Percentiles rank a stretch among this genome's conserved stretches.
Conservation (phyloP, 2,888 invertebrate species). For the Acrobasis consociella region DNA sequence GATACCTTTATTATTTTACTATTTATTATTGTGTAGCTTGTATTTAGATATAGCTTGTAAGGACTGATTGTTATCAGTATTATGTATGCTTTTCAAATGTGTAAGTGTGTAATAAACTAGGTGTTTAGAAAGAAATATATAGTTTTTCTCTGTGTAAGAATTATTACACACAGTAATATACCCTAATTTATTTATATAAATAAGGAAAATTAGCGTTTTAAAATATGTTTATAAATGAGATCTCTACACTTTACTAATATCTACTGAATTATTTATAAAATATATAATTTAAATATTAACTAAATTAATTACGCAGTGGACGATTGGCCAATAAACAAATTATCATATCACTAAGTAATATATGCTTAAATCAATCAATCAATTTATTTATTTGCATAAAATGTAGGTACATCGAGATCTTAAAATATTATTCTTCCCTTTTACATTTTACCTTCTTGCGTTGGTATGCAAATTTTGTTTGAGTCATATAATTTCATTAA, state of each 20-base stretch:
- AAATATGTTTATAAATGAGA: too few species aligned
- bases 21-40: neutral
- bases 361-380: too few species aligned
- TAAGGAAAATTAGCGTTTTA: too few species aligned
- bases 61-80: neutral
- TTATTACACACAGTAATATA: too few species aligned
- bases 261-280: neutral
- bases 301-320: neutral
- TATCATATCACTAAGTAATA: neutral
- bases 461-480: too few species aligned
- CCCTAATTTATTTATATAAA: too few species aligned
- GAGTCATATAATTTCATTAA: too few species aligned
- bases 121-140: neutral
- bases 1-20: neutral
- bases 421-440: too few species aligned
- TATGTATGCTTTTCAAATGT: neutral
- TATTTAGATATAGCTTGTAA: neutral
- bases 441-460: too few species aligned
- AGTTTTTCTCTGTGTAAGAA: neutral
- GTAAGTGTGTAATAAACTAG: neutral
- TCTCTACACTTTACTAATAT: too few species aligned
- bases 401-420: too few species aligned
- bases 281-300: neutral
- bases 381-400: too few species aligned
- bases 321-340: neutral